Evolutionary conservation across 2,888 invertebrate genomes (phyloP), one percentile per base, ranked within the genome.

Genomic region (Trachelus tabidus): DNA sequence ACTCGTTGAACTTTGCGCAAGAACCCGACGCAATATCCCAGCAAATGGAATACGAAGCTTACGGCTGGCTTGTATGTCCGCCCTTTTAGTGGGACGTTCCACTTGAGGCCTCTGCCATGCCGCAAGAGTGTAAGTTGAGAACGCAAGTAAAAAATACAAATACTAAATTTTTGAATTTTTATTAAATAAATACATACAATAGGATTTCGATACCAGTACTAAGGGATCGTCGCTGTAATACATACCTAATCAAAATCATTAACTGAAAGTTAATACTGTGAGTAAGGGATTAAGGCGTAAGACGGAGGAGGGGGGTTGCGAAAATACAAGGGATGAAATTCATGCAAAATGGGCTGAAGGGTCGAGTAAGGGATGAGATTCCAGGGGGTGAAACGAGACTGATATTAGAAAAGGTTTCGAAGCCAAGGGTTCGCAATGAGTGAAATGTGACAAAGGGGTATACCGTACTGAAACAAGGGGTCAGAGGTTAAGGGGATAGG

Each of bases 181-280:
- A n/a, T n/a, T n/a, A n/a, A n/a, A n/a, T n/a, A n/a, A n/a, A n/a
- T n/a, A n/a, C n/a, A n/a, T n/a, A n/a, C n/a, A n/a, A n/a, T 31
- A 35, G 9, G 34, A 34, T 9, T 34, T 9, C 3, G 11, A 35
- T 23, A 6, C 6, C 40, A 6, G 40, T 1, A 6, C 9, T 9
- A 56, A 56, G 40, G 40, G 23, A 23, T 0, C 15, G 6, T 23
- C 23, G 23, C 71, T 71, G 6, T 33, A 33, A 71, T 71, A 30
- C 15, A 31, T 84, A 84, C 79, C 82, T 86, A 85, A 85, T 86
- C 86, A 86, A 85, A 83, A 83, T 83, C 84, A 83, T 85, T 86
- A 85, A 85, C 83, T 82, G 77, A 78, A 85, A 86, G 84, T 84
- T 85, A 85, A 84, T 85, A 76, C 69, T 73, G 77, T 79, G 73